phyloP scores from a whole-genome alignment of 2,113 vertebrate genomes.

The Prunella fulvescens region DNA sequence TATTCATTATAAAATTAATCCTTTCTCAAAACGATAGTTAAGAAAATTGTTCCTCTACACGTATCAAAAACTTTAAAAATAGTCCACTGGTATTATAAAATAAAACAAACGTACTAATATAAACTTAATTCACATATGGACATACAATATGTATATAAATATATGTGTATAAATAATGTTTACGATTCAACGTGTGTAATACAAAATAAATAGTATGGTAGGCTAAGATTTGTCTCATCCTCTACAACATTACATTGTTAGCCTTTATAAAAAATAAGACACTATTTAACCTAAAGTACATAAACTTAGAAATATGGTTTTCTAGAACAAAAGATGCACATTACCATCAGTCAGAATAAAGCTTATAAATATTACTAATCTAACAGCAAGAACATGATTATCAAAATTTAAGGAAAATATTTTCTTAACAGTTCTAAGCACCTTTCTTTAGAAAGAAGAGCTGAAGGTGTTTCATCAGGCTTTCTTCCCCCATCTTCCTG shows the following conservation, averaged over 20 bases:
- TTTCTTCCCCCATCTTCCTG: conserved; percentile 55
- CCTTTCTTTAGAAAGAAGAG: conserved; percentile 82
- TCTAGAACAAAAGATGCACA: background rate
- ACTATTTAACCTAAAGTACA: background rate
- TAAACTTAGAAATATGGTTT: background rate
- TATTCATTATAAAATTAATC: background rate
- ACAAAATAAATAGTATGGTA: background rate
- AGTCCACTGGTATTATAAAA: background rate
- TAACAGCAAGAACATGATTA: background rate
- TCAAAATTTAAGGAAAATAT: background rate
- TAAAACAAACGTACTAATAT: background rate
- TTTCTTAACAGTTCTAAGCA: conserved; percentile 47
- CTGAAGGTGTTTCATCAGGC: conserved; percentile 51
- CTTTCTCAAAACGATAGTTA: background rate
- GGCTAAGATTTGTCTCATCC: background rate
- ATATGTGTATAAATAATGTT: background rate
- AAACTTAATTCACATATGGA: background rate
- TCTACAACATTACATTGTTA: background rate
- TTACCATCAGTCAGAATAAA: background rate
- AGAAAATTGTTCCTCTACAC: background rate
- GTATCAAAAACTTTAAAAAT: background rate
- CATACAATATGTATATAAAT: background rate
- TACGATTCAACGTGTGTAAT: background rate
- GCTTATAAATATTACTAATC: background rate
- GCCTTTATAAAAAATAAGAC: background rate